Percentiles rank a stretch among this genome's conserved stretches.
These are phyloP conservation scores for Tenebrio molitor DNA, from an alignment of 1,140 invertebrate species.

Conservation along the genomic window DNA sequence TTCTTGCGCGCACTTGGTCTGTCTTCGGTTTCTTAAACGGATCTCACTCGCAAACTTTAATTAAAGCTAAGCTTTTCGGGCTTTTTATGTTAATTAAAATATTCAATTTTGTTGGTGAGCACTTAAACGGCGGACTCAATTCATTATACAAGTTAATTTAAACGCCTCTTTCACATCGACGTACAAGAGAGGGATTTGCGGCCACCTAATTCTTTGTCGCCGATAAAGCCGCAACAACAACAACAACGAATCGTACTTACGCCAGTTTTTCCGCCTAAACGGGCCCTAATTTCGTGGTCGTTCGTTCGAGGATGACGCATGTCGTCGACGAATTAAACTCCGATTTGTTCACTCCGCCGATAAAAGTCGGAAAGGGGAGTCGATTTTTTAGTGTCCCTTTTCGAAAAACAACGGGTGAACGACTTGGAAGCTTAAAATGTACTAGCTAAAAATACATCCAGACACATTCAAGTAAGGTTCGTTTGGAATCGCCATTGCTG, in stretches of 20 bases:
- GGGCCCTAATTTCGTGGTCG: conserved; percentile 1
- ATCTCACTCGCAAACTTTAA: conserved; percentile 18
- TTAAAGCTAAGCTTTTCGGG: conserved; percentile 16
- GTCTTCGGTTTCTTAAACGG: not conserved
- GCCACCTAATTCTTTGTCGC: not conserved
- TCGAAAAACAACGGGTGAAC: conserved; percentile 40
- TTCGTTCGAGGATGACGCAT: conserved; percentile 1
- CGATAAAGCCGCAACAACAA: not conserved
- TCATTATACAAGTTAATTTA: conserved; percentile 40
- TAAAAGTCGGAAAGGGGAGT: not conserved
- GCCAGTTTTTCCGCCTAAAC: not conserved
- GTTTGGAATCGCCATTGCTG: conserved; percentile 37
- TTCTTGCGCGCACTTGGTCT: not conserved
- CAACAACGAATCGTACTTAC: conserved; percentile 3
- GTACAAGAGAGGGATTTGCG: not conserved
- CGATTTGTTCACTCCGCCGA: conserved; percentile 12
- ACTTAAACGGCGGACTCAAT: conserved; percentile 26
- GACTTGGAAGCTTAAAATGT: conserved; percentile 48
- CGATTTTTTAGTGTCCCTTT: conserved; percentile 8
- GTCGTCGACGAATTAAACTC: conserved; percentile 1
- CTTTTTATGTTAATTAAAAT: conserved; percentile 38
- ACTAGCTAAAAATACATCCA: conserved; percentile 45
- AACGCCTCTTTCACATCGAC: conserved; percentile 26
- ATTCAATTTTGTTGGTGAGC: conserved; percentile 30
- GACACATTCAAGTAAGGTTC: conserved; percentile 41